A percentile compares a stretch with the other conserved stretches of the same genome.
These are phyloP conservation scores for Pangasius djambal DNA, from an alignment of 2,797 vertebrate genomes.

Conservation along the genomic window DNA sequence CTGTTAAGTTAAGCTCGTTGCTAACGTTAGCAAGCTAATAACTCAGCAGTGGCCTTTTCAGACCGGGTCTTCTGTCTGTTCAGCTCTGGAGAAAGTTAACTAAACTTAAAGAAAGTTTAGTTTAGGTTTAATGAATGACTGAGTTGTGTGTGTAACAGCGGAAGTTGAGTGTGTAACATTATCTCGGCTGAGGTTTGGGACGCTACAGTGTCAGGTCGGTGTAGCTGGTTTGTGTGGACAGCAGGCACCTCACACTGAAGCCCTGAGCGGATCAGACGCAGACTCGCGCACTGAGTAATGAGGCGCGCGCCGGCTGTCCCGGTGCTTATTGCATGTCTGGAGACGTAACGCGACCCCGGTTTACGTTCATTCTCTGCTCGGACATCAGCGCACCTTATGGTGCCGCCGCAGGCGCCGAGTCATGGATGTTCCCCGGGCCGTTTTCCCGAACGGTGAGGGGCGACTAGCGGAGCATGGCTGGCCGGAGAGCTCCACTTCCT, in stretches of 20 bases:
- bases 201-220: background rate
- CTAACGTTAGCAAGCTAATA: conserved; percentile 28
- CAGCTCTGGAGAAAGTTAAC: background rate
- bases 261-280: background rate
- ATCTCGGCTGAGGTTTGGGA: background rate
- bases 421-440: conserved; percentile 83
- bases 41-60: background rate
- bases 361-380: conserved; percentile 54
- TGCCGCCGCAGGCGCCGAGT: conserved; percentile 78
- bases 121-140: background rate
- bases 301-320: background rate
- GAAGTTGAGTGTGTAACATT: background rate
- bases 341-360: conserved; percentile 13
- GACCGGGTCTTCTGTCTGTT: background rate
- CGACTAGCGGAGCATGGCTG: conserved; percentile 74
- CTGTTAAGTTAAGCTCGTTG: background rate
- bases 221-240: background rate
- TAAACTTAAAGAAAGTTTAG: background rate
- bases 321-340: background rate
- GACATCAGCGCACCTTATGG: conserved; percentile 79
- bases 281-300: background rate
- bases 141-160: background rate
- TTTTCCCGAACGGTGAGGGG: conserved; percentile 83
- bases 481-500: conserved; percentile 61
- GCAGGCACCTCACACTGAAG: background rate